Conservation (phyloP, 2,113 vertebrate species). For the Megaleporinus macrocephalus region DNA sequence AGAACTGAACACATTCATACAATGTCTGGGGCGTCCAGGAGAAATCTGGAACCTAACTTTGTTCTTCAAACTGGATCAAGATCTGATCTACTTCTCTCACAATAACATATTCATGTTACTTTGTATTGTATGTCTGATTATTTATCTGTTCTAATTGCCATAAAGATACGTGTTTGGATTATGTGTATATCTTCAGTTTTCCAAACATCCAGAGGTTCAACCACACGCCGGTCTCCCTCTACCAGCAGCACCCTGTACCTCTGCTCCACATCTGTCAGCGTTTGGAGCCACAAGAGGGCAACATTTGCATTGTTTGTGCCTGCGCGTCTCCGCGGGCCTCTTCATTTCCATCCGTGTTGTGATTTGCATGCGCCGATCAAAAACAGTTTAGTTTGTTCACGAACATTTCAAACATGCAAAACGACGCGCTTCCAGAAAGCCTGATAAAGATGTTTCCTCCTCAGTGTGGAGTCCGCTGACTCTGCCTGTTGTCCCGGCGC, state of each 20-base stretch:
- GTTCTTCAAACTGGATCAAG: no score
- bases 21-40: no score
- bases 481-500: conserved; percentile 62
- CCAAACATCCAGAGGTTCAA: background rate
- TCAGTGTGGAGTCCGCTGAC: conserved; percentile 49
- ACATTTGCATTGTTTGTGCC: conserved; percentile 87
- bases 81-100: no score
- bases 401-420: conserved; percentile 73
- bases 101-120: no score
- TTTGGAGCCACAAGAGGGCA: conserved; percentile 92
- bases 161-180: no score
- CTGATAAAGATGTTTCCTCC: conserved; percentile 69
- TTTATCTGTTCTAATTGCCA: no score
- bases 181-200: no score
- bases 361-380: conserved; percentile 77
- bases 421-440: conserved; percentile 75
- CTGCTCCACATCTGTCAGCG: conserved; percentile 54
- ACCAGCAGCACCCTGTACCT: no score
- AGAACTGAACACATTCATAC: no score
- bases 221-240: no score
- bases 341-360: conserved; percentile 75
- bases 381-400: conserved; percentile 78
- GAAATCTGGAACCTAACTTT: no score
- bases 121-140: no score
- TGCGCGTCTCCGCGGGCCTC: conserved; percentile 66